phyloP scores from a whole-genome alignment of 2,888 invertebrate genomes.

The Keiferia lycopersicella region DNA sequence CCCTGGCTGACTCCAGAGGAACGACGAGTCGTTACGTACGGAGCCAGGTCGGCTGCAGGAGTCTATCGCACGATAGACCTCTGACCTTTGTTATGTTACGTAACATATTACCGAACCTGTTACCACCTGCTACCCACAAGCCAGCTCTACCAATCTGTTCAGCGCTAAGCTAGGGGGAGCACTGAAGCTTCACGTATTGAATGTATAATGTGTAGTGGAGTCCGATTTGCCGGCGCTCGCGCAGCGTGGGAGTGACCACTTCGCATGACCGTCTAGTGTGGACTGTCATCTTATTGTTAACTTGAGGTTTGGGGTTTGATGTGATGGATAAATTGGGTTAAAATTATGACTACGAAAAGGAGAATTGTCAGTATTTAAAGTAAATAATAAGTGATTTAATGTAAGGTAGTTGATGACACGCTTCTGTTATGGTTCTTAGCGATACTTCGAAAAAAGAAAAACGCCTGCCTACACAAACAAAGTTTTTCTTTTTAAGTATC shows the following conservation, averaged over 20 bases:
- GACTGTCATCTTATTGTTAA: constrained; percentile 4
- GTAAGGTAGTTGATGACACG: too few species aligned
- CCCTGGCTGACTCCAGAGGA: too few species aligned
- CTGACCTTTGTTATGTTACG: too few species aligned
- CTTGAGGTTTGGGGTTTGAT: neutral
- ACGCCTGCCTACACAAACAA: too few species aligned
- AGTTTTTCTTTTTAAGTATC: too few species aligned
- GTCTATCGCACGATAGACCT: too few species aligned
- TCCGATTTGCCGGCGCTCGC: constrained; percentile 67
- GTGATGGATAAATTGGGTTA: constrained; percentile 4
- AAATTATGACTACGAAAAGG: neutral
- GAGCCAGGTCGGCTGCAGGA: too few species aligned
- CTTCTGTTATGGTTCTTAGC: too few species aligned
- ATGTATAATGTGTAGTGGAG: constrained; percentile 64
- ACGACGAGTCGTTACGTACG: too few species aligned
- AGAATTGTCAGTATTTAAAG: too few species aligned
- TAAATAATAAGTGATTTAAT: too few species aligned
- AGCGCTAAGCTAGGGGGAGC: constrained; percentile 50
- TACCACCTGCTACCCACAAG: constrained; percentile 35
- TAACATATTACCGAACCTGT: constrained; percentile 30
- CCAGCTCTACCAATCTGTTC: constrained; percentile 43
- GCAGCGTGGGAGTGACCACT: constrained; percentile 67
- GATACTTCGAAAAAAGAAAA: too few species aligned
- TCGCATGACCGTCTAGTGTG: constrained; percentile 44
- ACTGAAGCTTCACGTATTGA: constrained; percentile 72